A percentile compares a stretch with the other conserved stretches of the same genome.
Conservation (phyloP, 2,888 invertebrate species). For the Melieria picta region DNA sequence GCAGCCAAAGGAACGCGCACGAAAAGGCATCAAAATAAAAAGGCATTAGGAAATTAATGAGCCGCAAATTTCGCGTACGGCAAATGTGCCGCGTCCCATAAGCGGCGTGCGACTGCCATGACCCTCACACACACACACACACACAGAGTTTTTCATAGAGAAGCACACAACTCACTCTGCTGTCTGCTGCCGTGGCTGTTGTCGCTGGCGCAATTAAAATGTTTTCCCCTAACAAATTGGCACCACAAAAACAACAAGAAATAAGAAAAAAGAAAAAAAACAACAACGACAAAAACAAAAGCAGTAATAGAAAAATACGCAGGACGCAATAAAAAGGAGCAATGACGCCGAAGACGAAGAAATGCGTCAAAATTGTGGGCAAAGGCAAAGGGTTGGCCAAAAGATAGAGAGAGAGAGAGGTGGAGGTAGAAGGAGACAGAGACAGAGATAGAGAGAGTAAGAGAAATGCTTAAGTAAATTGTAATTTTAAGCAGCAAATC, state of each 20-base stretch:
- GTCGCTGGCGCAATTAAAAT: not conserved
- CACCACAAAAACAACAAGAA: not conserved
- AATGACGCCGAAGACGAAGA: not conserved
- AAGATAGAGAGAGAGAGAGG: too few relatives aligned
- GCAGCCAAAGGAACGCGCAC: not conserved
- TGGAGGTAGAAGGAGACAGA: too few relatives aligned
- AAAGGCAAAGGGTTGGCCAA: too few relatives aligned
- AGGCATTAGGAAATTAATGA: conserved; percentile 52
- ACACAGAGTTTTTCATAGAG: too few relatives aligned
- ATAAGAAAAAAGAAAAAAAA: not conserved
- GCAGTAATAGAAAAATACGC: not conserved
- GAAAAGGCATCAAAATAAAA: conserved; percentile 31
- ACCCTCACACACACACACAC: too few relatives aligned
- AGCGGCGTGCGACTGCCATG: not conserved
- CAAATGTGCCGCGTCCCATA: not conserved
- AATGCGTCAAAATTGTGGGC: too few relatives aligned
- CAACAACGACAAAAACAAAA: not conserved
- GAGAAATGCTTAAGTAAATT: too few relatives aligned
- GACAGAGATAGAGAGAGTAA: too few relatives aligned
- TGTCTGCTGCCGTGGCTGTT: too few relatives aligned
- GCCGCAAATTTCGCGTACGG: conserved; percentile 34
- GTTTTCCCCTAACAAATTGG: conserved; percentile 1
- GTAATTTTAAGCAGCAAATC: too few relatives aligned
- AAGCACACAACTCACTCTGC: too few relatives aligned
- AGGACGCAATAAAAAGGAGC: not conserved